Percentiles rank a stretch among this genome's conserved stretches.
Conservation (phyloP, 2,797 vertebrate genomes). For the Hyperoplus lanceolatus region DNA sequence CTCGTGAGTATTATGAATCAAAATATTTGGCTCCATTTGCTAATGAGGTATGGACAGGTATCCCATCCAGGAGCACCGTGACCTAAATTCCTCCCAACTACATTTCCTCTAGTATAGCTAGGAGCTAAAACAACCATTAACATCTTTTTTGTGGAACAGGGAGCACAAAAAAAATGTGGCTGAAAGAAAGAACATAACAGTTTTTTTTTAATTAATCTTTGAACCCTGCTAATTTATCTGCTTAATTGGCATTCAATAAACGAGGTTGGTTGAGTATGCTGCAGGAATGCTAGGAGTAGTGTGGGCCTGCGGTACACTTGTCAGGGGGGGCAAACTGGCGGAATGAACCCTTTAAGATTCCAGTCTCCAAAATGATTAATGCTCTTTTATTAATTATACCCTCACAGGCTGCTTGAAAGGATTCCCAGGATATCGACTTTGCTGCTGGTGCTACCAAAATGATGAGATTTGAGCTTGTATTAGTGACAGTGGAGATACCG, state of each 20-base stretch:
- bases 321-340: conserved; percentile 72
- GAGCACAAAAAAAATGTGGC: conserved; percentile 22
- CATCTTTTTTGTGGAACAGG: conserved; percentile 53
- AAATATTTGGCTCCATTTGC: conserved; percentile 60
- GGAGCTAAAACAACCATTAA: conserved; percentile 66
- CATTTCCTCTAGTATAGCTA: conserved; percentile 73
- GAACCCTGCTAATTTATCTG: conserved; percentile 82
- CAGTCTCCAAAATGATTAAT: conserved; percentile 82
- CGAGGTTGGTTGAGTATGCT: conserved; percentile 56
- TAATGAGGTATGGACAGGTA: conserved; percentile 52
- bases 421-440: conserved; percentile 66
- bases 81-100: conserved; percentile 75
- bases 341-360: conserved; percentile 71
- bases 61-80: conserved; percentile 65
- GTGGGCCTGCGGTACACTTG: conserved; percentile 70
- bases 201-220: conserved; percentile 83
- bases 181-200: conserved; percentile 72
- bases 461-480: conserved; percentile 44
- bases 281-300: conserved; percentile 49
- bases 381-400: conserved; percentile 83
- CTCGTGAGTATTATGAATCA: conserved; percentile 54
- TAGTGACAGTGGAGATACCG: conserved; percentile 18
- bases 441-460: conserved; percentile 63
- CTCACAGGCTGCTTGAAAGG: conserved; percentile 72
- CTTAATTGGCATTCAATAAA: conserved; percentile 84